Conservation (phyloP, 37 sponge, comb jelly and placozoan species). For the Corticium candelabrum region DNA sequence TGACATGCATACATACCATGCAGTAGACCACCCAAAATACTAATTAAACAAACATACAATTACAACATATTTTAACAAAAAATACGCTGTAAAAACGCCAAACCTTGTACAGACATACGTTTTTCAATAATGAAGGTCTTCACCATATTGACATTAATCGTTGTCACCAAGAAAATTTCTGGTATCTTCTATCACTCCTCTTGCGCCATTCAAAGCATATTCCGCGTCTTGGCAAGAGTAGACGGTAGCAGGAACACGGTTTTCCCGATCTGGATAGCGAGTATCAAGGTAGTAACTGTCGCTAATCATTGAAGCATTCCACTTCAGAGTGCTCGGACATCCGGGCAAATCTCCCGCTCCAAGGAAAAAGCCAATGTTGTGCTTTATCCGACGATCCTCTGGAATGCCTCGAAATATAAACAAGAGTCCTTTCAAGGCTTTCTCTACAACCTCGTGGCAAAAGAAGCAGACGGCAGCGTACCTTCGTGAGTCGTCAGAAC, state of each 20-base stretch:
- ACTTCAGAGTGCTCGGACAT: not conserved
- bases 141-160: too few species aligned
- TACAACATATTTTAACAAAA: too few species aligned
- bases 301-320: not conserved
- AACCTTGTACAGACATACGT: too few species aligned
- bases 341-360: too few species aligned
- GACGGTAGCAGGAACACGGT: not conserved
- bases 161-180: too few species aligned
- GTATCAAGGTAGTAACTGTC: not conserved
- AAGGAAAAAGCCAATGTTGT: not conserved
- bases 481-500: not conserved
- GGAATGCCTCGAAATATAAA: slow-evolving; percentile 36
- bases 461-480: slow-evolving; percentile 53
- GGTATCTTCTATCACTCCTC: not conserved
- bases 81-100: too few species aligned
- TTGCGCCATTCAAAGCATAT: not conserved
- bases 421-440: slow-evolving; percentile 45
- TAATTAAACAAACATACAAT: too few species aligned
- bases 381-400: not conserved
- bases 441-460: slow-evolving; percentile 51
- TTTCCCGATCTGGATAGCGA: not conserved
- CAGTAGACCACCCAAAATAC: too few species aligned
- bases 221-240: not conserved
- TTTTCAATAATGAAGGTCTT: too few species aligned
- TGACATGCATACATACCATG: too few species aligned